Evolutionary conservation across 2,797 vertebrate genomes (phyloP).

Genomic region (Neosilurus hyrtlii): DNA sequence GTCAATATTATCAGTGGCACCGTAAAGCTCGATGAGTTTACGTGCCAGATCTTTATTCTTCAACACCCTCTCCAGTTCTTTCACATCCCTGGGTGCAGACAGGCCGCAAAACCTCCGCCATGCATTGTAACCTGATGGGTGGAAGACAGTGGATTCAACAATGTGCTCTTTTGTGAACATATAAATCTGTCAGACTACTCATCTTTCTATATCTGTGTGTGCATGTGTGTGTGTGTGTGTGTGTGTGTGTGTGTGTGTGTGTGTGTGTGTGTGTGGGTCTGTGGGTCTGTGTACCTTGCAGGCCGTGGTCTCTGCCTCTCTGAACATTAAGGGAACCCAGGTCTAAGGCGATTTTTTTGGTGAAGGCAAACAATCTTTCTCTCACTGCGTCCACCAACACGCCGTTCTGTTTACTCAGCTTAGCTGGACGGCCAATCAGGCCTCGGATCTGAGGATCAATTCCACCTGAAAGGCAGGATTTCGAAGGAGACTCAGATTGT

Average conservation of each 20-base stretch:
- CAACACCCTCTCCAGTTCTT: constrained; percentile 74
- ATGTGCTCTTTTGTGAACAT: background rate
- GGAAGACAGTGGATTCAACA: background rate
- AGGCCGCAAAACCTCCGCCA: constrained; percentile 84
- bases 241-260: no score
- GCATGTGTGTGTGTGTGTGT: no score
- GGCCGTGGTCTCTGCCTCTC: constrained; percentile 80
- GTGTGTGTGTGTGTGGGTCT: background rate
- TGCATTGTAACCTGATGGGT: constrained; percentile 80
- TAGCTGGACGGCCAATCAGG: constrained; percentile 67
- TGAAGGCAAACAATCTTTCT: constrained; percentile 72
- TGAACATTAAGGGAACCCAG: constrained; percentile 86
- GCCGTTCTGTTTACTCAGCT: constrained; percentile 71
- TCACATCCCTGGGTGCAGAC: constrained; percentile 70
- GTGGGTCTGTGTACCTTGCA: constrained; percentile 72
- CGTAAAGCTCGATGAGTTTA: constrained; percentile 76
- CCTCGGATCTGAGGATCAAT: constrained; percentile 73
- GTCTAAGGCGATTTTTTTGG: constrained; percentile 73
- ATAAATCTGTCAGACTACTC: no score
- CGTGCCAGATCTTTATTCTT: constrained; percentile 67
- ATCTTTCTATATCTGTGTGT: no score
- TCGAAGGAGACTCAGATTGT: background rate
- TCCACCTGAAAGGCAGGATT: constrained; percentile 63
- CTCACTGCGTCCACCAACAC: constrained; percentile 75
- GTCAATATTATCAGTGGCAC: constrained; percentile 83